Percentiles rank a stretch among this genome's conserved stretches.
phyloP scores from a whole-genome alignment of 2,113 vertebrate genomes.

The Alligator sinensis region DNA sequence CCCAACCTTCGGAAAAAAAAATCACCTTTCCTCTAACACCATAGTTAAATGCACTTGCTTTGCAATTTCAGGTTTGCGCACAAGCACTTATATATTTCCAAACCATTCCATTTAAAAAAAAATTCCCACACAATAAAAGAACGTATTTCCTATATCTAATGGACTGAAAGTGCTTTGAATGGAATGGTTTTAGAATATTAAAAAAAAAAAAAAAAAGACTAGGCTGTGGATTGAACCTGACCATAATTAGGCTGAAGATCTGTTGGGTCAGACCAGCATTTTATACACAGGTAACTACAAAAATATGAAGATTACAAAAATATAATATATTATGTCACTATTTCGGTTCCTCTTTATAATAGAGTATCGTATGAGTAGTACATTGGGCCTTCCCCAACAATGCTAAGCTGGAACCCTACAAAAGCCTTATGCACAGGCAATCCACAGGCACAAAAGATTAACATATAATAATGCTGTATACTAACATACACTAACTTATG shows the following conservation, averaged over 20 bases:
- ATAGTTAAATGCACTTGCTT: constrained; percentile 79
- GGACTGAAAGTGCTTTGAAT: constrained; percentile 95
- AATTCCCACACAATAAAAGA: constrained; percentile 68
- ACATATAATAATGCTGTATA: constrained; percentile 80
- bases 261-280: constrained; percentile 80
- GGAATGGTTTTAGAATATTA: constrained; percentile 89
- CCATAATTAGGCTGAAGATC: constrained; percentile 70
- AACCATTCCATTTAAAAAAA: constrained; percentile 83
- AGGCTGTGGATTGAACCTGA: constrained; percentile 84
- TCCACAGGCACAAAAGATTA: constrained; percentile 79
- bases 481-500: constrained; percentile 78
- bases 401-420: constrained; percentile 68
- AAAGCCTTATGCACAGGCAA: constrained; percentile 75
- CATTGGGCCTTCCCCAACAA: constrained; percentile 64
- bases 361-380: constrained; percentile 68
- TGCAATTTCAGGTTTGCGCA: constrained; percentile 70
- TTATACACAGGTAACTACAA: constrained; percentile 83
- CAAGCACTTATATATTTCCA: constrained; percentile 76
- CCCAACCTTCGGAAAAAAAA: constrained; percentile 63
- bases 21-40: constrained; percentile 74
- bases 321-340: constrained; percentile 82
- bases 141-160: constrained; percentile 77
- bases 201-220: constrained; percentile 11
- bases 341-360: constrained; percentile 71
- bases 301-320: constrained; percentile 85